Evolutionary conservation across 2,797 vertebrate genomes (phyloP).

Genomic region (Smutsia gigantea): DNA sequence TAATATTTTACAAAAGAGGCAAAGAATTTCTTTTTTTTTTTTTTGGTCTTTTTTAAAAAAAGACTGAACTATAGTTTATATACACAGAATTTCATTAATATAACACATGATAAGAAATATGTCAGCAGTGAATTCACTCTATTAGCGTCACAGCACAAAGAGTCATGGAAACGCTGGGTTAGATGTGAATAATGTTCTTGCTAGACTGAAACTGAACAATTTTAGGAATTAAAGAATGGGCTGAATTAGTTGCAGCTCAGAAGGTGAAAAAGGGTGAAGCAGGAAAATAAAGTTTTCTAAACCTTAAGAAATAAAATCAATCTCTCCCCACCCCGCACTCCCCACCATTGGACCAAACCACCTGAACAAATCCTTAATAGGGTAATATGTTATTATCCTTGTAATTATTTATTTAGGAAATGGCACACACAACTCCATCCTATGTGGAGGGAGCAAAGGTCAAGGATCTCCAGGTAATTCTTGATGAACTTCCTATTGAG

Average conservation of each 20-base stretch:
- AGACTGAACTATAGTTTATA: no score
- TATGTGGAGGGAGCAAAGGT: background rate
- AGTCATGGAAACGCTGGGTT: background rate
- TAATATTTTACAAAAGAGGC: background rate
- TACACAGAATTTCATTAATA: background rate
- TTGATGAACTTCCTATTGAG: slow-evolving; percentile 16
- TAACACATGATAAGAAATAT: background rate
- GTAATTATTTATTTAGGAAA: slow-evolving; percentile 1
- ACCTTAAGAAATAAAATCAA: background rate
- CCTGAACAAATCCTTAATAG: background rate
- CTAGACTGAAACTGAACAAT: background rate
- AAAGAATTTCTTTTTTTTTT: background rate
- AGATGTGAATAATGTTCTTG: background rate
- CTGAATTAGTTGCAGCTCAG: background rate
- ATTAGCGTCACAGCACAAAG: background rate
- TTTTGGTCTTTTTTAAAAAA: no score
- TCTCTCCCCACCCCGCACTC: background rate
- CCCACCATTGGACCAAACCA: background rate
- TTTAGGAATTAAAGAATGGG: background rate
- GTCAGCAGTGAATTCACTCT: background rate
- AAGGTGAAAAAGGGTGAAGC: background rate
- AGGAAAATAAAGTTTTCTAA: background rate
- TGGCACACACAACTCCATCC: background rate
- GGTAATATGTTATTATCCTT: background rate
- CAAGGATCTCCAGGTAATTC: background rate